Base-by-base conservation (phyloP, 64 coral and sea anemone species). In the Stylophora pistillata region DNA sequence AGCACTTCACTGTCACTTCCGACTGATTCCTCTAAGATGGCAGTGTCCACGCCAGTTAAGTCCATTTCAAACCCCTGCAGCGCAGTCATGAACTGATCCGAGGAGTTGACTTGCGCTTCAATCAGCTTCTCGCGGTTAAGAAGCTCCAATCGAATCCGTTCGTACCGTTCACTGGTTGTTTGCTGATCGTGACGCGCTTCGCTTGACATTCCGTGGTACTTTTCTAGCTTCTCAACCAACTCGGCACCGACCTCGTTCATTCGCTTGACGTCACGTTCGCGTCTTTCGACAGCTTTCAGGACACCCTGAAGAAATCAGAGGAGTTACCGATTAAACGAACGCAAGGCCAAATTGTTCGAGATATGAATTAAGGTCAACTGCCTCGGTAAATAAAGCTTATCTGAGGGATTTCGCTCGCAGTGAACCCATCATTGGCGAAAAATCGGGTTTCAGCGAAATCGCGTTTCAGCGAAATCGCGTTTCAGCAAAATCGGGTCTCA, bases 141-240 rank as follows among this genome's bases (percentile, higher is more conserved):
- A 12, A 96, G 74, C n/a, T 82, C 86, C 52, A 91, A 87, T 76
- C 78, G 86, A 16, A 96, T 78, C n/a, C 89, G 92, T 65, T 96
- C 94, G 65, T 96, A 96, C 27, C 94, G 94, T 14, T 96, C 88
- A 64, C 87, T 96, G 13, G 94, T 81, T 25, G 82, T 61, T 55
- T 93, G 72, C 73, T 94, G 82, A 20, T 89, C 81, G 58, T 79
- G 73, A 58, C 85, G 70, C 53, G 90, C 60, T 62, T 76, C 79
- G 73, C 57, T 37, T 73, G 15, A 92, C 76, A 29, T 83, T 82
- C 94, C 94, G 29, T 90, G 56, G 27, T 92, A 71, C 62, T 74
- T 75, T 13, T 96, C 86, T 13, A 96, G 86, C 34, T 96, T 96
- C 10, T 86, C 86, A 2, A 91, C 87, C 15, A 96, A 76, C 53